A percentile compares a stretch with the other conserved stretches of the same genome.
Evolutionary conservation across 2,113 vertebrate genomes (phyloP).

Genomic region (Nycticryphes semicollaris): DNA sequence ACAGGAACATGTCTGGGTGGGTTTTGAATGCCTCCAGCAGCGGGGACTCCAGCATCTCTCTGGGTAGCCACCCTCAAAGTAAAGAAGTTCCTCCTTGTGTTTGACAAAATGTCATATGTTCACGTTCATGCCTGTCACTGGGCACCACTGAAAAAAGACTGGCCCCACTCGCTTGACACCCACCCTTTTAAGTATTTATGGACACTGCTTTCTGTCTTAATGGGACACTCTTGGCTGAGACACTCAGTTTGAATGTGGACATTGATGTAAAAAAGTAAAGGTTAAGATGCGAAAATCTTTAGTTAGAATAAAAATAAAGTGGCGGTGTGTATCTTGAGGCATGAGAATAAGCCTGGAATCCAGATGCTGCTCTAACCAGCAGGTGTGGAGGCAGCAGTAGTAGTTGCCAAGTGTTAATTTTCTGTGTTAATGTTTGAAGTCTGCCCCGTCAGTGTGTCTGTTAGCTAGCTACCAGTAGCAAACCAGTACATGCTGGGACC

Average conservation of each 20-base stretch:
- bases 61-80: no score
- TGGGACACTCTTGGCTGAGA: not conserved
- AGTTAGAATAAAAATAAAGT: not conserved
- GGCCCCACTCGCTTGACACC: no score
- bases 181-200: no score
- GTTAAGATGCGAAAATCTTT: not conserved
- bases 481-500: not conserved
- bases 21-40: no score
- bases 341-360: not conserved
- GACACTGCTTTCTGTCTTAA: not conserved
- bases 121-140: no score
- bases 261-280: not conserved
- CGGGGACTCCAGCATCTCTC: no score
- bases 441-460: rapidly evolving
- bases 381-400: not conserved
- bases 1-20: no score
- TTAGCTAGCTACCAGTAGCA: not conserved
- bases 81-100: no score
- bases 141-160: no score
- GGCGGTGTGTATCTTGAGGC: not conserved
- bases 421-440: not conserved
- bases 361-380: not conserved
- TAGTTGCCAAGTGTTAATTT: not conserved
- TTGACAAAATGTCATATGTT: no score
- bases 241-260: not conserved